These are phyloP conservation scores for Drosophila sucinea DNA, from an alignment of 1,140 invertebrate species.

Conservation along the genomic window DNA sequence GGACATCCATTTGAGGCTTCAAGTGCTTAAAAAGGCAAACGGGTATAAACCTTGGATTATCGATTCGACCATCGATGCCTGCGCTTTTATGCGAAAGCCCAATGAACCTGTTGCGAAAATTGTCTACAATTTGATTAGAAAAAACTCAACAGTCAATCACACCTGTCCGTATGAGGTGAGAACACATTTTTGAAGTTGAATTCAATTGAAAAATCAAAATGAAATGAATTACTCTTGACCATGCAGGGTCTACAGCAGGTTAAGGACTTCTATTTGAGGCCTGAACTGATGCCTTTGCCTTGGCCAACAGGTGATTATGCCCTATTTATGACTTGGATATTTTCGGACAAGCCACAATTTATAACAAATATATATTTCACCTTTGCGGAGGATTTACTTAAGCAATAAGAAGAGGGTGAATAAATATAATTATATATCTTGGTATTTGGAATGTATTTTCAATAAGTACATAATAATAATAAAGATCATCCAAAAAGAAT, in stretches of 20 bases:
- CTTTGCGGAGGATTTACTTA: not conserved
- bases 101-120: slow-evolving; percentile 16
- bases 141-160: slow-evolving; percentile 31
- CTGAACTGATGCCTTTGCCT: not conserved
- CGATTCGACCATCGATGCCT: slow-evolving; percentile 25
- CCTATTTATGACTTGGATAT: not conserved
- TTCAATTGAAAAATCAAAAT: too few relatives aligned
- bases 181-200: too few relatives aligned
- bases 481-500: not conserved
- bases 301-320: not conserved
- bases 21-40: slow-evolving; percentile 20
- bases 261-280: not conserved
- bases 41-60: slow-evolving; percentile 25
- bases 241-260: not conserved
- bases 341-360: not conserved
- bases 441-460: too few relatives aligned
- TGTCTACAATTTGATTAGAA: slow-evolving; percentile 1
- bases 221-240: not conserved
- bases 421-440: not conserved
- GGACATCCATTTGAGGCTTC: not conserved
- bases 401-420: not conserved
- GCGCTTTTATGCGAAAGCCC: slow-evolving; percentile 20
- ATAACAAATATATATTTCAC: not conserved
- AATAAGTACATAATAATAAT: not conserved
- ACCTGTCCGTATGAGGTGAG: slow-evolving; percentile 34